phyloP scores from a whole-genome alignment of 2,113 vertebrate genomes.

The Strigops habroptila region DNA sequence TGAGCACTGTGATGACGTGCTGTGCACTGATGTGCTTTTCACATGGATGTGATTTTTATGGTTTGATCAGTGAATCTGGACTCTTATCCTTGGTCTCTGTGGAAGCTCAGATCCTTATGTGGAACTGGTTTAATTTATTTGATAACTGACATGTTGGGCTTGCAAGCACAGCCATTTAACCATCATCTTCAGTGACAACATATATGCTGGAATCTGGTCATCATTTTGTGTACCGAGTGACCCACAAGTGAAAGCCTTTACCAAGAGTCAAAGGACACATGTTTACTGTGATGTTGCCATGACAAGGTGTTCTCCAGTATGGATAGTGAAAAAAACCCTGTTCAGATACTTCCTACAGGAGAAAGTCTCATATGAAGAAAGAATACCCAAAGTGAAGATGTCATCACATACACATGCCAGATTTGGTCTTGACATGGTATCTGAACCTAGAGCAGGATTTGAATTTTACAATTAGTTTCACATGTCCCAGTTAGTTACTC shows the following conservation, averaged over 20 bases:
- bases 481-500: neutral
- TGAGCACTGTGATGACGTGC: neutral
- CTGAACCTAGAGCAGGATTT: neutral
- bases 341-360: neutral
- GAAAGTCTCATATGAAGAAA: neutral
- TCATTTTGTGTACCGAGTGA: neutral
- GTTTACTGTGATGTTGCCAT: neutral
- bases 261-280: neutral
- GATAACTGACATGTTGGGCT: neutral
- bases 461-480: neutral
- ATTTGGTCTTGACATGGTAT: neutral
- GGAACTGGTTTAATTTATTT: neutral
- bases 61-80: neutral
- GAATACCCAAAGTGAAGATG: neutral
- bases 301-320: neutral
- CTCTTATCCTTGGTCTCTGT: neutral
- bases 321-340: neutral
- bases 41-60: neutral
- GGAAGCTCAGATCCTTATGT: neutral
- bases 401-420: neutral
- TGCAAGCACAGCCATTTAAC: neutral
- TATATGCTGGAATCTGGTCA: rapidly evolving
- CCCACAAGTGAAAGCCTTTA: neutral
- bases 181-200: neutral
- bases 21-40: neutral